Conservation (phyloP, 2,888 invertebrate species). For the Andrena fulva region DNA sequence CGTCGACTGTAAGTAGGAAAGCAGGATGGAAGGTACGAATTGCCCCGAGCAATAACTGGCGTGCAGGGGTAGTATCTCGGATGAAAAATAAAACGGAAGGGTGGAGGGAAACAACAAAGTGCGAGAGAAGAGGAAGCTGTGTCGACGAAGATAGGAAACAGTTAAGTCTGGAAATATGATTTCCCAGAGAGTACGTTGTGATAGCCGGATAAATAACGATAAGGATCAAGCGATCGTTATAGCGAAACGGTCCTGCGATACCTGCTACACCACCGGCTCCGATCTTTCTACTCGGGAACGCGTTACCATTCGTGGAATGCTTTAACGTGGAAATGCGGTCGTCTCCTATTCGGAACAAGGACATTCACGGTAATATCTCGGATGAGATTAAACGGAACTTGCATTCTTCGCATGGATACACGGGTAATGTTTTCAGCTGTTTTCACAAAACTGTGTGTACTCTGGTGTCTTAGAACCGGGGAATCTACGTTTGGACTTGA, state of each 20-base stretch:
- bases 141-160: conserved; percentile 17
- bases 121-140: neutral
- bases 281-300: conserved; percentile 56
- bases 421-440: conserved; percentile 62
- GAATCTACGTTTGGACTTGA: conserved; percentile 43
- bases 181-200: conserved; percentile 4
- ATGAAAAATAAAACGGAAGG: neutral
- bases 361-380: conserved; percentile 72
- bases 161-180: conserved; percentile 28
- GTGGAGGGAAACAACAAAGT: neutral
- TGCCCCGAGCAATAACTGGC: neutral
- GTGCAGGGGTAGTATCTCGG: neutral
- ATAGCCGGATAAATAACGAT: conserved; percentile 40
- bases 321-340: conserved; percentile 67
- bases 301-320: conserved; percentile 67
- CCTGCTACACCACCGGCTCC: conserved; percentile 39
- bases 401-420: conserved; percentile 61
- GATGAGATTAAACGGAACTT: conserved; percentile 73
- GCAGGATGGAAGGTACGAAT: conserved; percentile 10
- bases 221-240: conserved; percentile 45
- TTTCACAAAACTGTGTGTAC: conserved; percentile 21
- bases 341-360: conserved; percentile 70
- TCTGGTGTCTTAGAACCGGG: conserved; percentile 11
- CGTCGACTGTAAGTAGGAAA: neutral
- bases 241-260: conserved; percentile 40